These are phyloP conservation scores for Ispidina lecontei DNA, from an alignment of 2,797 vertebrate genomes.

Conservation along the genomic window DNA sequence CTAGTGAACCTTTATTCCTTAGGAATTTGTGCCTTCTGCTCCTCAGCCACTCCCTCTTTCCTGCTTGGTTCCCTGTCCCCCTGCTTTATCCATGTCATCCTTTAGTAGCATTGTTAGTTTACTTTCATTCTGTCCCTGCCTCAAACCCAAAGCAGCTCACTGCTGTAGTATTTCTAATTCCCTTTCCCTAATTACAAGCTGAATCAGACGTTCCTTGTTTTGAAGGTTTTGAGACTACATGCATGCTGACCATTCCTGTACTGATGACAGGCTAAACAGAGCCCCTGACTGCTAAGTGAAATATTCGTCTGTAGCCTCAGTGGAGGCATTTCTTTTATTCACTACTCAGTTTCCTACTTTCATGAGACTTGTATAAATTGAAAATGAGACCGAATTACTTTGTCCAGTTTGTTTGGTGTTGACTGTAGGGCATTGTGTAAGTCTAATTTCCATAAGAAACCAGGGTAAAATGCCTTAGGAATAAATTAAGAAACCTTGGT, in stretches of 20 bases:
- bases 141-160: neutral
- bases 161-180: neutral
- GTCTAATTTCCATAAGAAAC: slow-evolving; percentile 50
- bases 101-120: neutral
- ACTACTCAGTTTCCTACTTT: neutral
- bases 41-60: neutral
- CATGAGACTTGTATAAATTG: neutral
- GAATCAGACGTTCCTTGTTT: neutral
- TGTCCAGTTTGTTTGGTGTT: slow-evolving; percentile 25
- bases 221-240: neutral
- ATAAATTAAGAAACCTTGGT: slow-evolving; percentile 7
- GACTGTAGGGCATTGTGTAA: slow-evolving; percentile 5
- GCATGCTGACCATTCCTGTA: neutral
- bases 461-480: neutral
- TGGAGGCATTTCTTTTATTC: neutral
- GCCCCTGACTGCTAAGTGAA: neutral
- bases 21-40: neutral
- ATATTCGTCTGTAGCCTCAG: neutral
- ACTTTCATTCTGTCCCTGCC: neutral
- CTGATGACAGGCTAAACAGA: neutral
- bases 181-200: neutral
- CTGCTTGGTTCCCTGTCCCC: neutral
- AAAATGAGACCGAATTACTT: slow-evolving; percentile 6
- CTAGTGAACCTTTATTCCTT: neutral
- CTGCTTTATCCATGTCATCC: neutral